Evolutionary conservation across 2,888 invertebrate genomes (phyloP).

Genomic region (Agonopterix alstromeriana): DNA sequence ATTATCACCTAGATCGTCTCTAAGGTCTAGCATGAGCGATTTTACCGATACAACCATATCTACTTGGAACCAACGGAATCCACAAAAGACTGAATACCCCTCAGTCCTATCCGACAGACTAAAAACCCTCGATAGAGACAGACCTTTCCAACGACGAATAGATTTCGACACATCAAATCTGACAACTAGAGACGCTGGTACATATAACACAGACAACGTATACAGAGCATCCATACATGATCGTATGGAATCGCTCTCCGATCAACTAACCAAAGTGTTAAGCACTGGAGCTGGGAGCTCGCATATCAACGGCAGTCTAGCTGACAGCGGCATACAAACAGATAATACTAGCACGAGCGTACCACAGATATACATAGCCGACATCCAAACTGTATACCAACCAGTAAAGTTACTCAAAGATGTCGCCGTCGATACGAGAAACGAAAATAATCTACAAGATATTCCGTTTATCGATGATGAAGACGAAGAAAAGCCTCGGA

Average conservation of each 20-base stretch:
- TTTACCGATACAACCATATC: slow-evolving; percentile 72
- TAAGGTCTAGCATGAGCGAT: slow-evolving; percentile 68
- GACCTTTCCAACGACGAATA: slow-evolving; percentile 54
- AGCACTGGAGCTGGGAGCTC: slow-evolving; percentile 65
- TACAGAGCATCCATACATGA: slow-evolving; percentile 51
- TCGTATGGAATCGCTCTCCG: slow-evolving; percentile 57
- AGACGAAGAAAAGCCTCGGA: slow-evolving; percentile 51
- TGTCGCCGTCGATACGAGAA: slow-evolving; percentile 64
- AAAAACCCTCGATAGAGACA: slow-evolving; percentile 51
- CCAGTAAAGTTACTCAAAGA: slow-evolving; percentile 50
- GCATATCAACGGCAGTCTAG: slow-evolving; percentile 65
- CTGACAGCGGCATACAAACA: slow-evolving; percentile 68
- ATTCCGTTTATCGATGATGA: slow-evolving; percentile 69
- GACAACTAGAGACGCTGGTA: slow-evolving; percentile 39
- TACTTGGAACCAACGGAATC: slow-evolving; percentile 63
- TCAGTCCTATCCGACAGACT: slow-evolving; percentile 63
- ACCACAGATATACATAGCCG: slow-evolving; percentile 58
- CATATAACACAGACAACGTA: slow-evolving; percentile 53
- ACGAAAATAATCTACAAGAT: slow-evolving; percentile 65
- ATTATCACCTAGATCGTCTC: slow-evolving; percentile 62
- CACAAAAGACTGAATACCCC: slow-evolving; percentile 51
- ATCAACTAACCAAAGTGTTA: slow-evolving; percentile 62
- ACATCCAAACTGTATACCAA: slow-evolving; percentile 27
- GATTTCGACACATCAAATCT: slow-evolving; percentile 61
- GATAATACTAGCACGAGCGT: slow-evolving; percentile 68